A percentile compares a stretch with the other conserved stretches of the same genome.
These are phyloP conservation scores for Sepioteuthis lessoniana DNA, from an alignment of 2,888 invertebrate species.

Conservation along the genomic window DNA sequence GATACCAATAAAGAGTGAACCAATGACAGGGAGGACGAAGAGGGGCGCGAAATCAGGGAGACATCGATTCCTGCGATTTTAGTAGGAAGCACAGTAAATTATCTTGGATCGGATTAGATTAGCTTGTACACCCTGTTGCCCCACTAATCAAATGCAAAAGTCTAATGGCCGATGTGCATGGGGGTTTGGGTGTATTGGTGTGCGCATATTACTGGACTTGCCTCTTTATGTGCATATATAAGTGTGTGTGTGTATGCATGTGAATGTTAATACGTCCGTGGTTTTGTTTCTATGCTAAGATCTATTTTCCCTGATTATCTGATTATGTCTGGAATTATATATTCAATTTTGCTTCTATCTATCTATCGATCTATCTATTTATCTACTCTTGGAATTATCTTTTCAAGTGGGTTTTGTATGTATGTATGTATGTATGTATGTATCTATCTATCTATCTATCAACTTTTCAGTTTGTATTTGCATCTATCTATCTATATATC, in stretches of 20 bases:
- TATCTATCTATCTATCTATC: background rate
- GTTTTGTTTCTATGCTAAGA: no score
- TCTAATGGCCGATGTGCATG: background rate
- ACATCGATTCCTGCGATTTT: background rate
- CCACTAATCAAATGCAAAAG: background rate
- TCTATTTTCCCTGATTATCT: no score
- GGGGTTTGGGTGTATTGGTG: background rate
- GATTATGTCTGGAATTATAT: no score
- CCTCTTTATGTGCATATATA: background rate
- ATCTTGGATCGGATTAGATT: background rate
- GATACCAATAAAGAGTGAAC: slow-evolving; percentile 5
- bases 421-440: background rate
- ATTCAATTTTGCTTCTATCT: no score
- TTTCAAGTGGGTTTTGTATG: no score
- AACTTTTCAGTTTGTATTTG: background rate
- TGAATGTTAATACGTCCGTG: no score
- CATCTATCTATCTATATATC: no score
- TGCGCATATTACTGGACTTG: background rate
- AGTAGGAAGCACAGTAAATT: background rate
- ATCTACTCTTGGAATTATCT: no score
- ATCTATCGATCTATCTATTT: no score
- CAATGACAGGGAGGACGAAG: background rate
- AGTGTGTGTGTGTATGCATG: no score
- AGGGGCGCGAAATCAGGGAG: background rate
- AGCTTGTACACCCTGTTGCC: background rate